phyloP scores from a whole-genome alignment of 2,888 invertebrate genomes.

The Tethea ocularis region DNA sequence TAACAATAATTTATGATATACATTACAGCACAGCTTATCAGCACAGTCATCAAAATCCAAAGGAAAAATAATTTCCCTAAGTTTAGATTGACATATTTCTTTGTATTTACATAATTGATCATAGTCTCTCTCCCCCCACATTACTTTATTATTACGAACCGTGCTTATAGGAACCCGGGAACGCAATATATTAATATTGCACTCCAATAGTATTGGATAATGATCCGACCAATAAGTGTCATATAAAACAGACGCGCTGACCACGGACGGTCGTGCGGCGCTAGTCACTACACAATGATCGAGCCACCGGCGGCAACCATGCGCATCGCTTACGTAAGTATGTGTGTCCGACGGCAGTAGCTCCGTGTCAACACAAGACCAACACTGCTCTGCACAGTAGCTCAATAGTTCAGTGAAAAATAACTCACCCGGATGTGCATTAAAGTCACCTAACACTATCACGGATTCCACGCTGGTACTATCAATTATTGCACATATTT shows the following conservation, averaged over 20 bases:
- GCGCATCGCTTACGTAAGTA: constrained; percentile 27
- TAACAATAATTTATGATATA: too few relatives aligned
- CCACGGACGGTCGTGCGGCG: constrained; percentile 10
- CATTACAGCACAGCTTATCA: too few relatives aligned
- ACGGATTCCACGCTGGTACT: constrained; percentile 16
- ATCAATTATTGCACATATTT: constrained; percentile 24
- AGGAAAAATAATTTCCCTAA: too few relatives aligned
- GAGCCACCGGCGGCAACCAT: constrained; percentile 24
- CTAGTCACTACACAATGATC: constrained; percentile 23
- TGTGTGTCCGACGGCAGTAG: constrained; percentile 17
- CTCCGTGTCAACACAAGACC: constrained; percentile 22
- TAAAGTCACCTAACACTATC: constrained; percentile 26
- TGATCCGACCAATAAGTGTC: constrained; percentile 20
- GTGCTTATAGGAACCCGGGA: too few relatives aligned
- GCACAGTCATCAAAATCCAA: too few relatives aligned
- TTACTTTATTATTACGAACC: too few relatives aligned
- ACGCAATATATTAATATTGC: constrained; percentile 12
- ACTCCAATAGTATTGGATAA: constrained; percentile 16
- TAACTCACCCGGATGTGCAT: constrained; percentile 25
- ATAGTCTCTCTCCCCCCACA: too few relatives aligned
- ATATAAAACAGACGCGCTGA: constrained; percentile 12
- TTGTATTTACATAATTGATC: too few relatives aligned
- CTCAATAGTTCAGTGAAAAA: constrained; percentile 20
- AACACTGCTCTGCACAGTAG: constrained; percentile 21
- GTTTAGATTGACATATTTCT: too few relatives aligned